A percentile compares a stretch with the other conserved stretches of the same genome.
Conservation (phyloP, 1,140 invertebrate species). For the Polypedilum vanderplanki region DNA sequence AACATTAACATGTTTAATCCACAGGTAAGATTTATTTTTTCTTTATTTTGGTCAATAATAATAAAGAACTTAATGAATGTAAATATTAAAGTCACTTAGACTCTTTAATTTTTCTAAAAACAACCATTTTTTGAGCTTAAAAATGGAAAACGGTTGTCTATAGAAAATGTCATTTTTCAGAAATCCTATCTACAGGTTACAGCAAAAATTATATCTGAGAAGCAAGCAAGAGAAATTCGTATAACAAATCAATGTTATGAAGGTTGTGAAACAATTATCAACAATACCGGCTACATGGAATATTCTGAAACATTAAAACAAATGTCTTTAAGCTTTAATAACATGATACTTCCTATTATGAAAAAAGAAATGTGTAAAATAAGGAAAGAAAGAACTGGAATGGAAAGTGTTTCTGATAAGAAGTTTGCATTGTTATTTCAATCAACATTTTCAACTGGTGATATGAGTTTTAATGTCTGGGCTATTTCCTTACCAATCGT, state of each 20-base stretch:
- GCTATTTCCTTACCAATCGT: slow-evolving; percentile 86
- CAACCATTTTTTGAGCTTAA: too few species aligned
- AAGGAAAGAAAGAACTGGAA: slow-evolving; percentile 46
- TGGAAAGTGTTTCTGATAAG: slow-evolving; percentile 76
- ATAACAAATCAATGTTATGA: neutral
- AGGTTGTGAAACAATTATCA: slow-evolving; percentile 81
- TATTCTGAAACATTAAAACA: slow-evolving; percentile 68
- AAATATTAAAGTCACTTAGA: too few species aligned
- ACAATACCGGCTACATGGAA: slow-evolving; percentile 87
- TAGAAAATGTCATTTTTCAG: too few species aligned
- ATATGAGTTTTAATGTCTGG: slow-evolving; percentile 55
- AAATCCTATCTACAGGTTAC: neutral
- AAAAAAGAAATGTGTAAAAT: slow-evolving; percentile 44
- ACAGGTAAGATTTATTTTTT: too few species aligned
- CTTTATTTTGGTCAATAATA: too few species aligned
- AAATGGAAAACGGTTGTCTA: too few species aligned
- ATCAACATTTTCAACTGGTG: neutral
- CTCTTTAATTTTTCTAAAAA: too few species aligned
- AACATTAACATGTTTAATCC: neutral
- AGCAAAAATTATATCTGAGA: neutral
- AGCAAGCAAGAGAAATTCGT: neutral
- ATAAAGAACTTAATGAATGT: too few species aligned
- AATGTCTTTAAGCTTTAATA: slow-evolving; percentile 51
- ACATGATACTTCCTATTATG: slow-evolving; percentile 85
- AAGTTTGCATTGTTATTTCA: slow-evolving; percentile 43